phyloP scores from a whole-genome alignment of 1,140 invertebrate genomes.

The Diachasma alloeum region DNA sequence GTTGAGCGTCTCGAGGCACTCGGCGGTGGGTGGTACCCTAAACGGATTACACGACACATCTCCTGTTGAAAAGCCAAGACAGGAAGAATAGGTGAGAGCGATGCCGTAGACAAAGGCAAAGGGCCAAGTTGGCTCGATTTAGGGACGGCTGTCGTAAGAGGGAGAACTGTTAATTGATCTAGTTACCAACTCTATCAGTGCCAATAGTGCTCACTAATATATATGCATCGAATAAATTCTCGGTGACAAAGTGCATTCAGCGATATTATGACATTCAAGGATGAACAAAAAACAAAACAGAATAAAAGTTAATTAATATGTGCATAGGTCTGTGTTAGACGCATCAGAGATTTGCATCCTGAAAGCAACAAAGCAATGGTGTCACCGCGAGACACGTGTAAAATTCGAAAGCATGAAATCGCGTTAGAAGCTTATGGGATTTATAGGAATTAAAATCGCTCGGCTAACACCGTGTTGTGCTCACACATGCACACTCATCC shows the following conservation, averaged over 20 bases:
- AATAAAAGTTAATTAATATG: not conserved
- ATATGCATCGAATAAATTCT: not conserved
- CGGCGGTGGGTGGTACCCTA: conserved; percentile 11
- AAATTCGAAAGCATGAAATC: conserved; percentile 59
- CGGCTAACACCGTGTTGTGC: conserved; percentile 39
- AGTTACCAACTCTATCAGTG: conserved; percentile 37
- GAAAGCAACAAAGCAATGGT: conserved; percentile 30
- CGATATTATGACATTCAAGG: not conserved
- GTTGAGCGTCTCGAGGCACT: not conserved
- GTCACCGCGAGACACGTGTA: conserved; percentile 38
- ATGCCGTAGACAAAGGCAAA: not conserved
- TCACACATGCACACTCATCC: not conserved
- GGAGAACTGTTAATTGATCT: conserved; percentile 40
- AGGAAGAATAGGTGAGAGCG: not conserved
- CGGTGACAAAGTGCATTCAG: not conserved
- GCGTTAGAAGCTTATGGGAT: conserved; percentile 53
- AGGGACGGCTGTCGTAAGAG: conserved; percentile 26
- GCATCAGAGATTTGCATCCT: not conserved
- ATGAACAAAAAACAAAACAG: not conserved
- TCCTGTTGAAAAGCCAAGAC: conserved; percentile 28
- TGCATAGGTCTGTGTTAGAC: not conserved
- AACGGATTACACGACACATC: conserved; percentile 34
- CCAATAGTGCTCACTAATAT: conserved; percentile 34
- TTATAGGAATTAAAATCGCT: conserved; percentile 52
- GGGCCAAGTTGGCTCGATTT: conserved; percentile 34